Evolutionary conservation across 2,888 invertebrate genomes (phyloP).

Genomic region (Acleris literana): DNA sequence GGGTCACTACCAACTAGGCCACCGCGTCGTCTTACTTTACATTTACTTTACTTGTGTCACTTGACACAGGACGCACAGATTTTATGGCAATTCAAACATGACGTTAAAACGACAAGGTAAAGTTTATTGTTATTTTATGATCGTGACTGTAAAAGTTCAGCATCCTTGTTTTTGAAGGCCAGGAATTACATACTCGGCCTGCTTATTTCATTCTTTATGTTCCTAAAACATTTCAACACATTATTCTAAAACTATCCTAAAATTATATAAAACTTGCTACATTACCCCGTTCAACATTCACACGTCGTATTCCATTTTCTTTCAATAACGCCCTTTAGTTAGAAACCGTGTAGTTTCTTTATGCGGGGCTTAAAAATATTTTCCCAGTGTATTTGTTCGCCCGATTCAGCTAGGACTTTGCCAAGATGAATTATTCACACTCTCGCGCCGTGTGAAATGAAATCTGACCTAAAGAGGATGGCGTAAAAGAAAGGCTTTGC

Average conservation of each 20-base stretch:
- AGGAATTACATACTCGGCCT: background rate
- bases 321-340: slow-evolving; percentile 13
- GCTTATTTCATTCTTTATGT: background rate
- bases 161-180: no score
- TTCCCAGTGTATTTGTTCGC: slow-evolving; percentile 45
- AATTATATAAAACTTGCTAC: slow-evolving; percentile 7
- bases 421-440: slow-evolving; percentile 52
- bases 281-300: slow-evolving; percentile 15
- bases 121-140: no score
- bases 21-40: no score
- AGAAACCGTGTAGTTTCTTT: slow-evolving; percentile 18
- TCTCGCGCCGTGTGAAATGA: slow-evolving; percentile 45
- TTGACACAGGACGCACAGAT: no score
- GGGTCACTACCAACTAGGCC: no score
- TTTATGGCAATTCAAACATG: no score
- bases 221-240: background rate
- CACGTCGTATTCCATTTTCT: slow-evolving; percentile 5
- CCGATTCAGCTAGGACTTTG: slow-evolving; percentile 48
- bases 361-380: slow-evolving; percentile 44
- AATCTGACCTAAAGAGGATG: slow-evolving; percentile 44
- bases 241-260: slow-evolving; percentile 2
- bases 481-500: background rate
- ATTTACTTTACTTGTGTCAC: no score
- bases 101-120: no score
- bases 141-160: no score